Evolutionary conservation across 2,888 invertebrate species (phyloP).

Genomic region (Ornithoptera alexandrae): DNA sequence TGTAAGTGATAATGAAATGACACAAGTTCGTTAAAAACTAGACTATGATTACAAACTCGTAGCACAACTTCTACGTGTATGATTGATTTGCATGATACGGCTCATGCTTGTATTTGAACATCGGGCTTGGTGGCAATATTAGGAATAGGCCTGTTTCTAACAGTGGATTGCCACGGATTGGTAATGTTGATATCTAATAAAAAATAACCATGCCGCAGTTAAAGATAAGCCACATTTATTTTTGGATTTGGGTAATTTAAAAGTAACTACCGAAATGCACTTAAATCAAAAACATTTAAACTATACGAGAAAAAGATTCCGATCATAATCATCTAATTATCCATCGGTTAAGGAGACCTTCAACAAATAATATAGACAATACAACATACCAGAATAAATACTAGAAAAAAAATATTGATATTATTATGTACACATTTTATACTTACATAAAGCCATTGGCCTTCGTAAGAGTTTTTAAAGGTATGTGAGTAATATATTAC

Average conservation of each 20-base stretch:
- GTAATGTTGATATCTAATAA: no score
- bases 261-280: no score
- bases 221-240: no score
- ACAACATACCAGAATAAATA: no score
- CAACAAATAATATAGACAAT: no score
- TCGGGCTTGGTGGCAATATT: not conserved
- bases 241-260: no score
- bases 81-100: no score
- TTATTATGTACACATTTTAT: not conserved
- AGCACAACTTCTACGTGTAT: not conserved
- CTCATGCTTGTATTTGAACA: no score
- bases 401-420: not conserved
- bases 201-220: no score
- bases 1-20: not conserved
- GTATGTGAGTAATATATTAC: slow-evolving; percentile 55
- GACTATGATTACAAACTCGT: not conserved
- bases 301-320: no score
- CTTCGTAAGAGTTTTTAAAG: slow-evolving; percentile 63
- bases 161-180: not conserved
- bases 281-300: not conserved
- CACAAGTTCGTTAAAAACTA: not conserved
- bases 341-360: no score
- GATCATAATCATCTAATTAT: no score
- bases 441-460: slow-evolving; percentile 65
- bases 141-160: not conserved